These are phyloP conservation scores for Otolemur garnettii DNA, from an alignment of 2,113 vertebrate species.

Conservation along the genomic window DNA sequence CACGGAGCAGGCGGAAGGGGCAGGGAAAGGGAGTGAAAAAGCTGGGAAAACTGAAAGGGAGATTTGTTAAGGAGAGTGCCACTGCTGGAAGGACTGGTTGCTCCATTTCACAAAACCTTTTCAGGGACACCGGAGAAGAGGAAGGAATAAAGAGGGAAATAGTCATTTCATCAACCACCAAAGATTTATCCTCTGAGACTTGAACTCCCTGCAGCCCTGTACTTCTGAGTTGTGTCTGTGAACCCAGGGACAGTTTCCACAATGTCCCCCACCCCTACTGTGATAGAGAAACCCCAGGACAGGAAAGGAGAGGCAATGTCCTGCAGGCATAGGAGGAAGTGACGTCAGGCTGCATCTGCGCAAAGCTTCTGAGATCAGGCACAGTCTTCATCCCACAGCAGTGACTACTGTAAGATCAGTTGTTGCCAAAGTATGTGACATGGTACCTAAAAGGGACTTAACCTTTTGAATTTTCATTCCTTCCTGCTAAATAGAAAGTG, in stretches of 20 bases:
- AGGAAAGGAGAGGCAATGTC: not conserved
- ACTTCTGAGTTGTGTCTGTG: not conserved
- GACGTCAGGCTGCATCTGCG: not conserved
- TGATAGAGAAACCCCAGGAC: not conserved
- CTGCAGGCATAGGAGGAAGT: not conserved
- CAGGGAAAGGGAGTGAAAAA: not conserved
- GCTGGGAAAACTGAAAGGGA: not conserved
- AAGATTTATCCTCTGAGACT: not conserved
- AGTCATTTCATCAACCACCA: not conserved
- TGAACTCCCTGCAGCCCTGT: not conserved
- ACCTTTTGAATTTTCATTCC: not conserved
- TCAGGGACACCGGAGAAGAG: not conserved
- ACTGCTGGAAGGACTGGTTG: too few relatives aligned
- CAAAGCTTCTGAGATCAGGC: not conserved
- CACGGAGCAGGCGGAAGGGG: not conserved
- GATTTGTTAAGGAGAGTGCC: not conserved
- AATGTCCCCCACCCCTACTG: not conserved
- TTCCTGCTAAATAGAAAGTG: not conserved
- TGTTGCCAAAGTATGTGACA: not conserved
- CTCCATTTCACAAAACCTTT: not conserved
- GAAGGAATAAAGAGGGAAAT: not conserved
- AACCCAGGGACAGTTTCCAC: not conserved
- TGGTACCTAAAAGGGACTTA: not conserved
- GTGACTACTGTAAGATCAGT: not conserved
- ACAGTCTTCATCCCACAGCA: not conserved